A percentile compares a stretch with the other conserved stretches of the same genome.
Conservation (phyloP, 1,140 invertebrate species). For the Aphelenchoides avenae region DNA sequence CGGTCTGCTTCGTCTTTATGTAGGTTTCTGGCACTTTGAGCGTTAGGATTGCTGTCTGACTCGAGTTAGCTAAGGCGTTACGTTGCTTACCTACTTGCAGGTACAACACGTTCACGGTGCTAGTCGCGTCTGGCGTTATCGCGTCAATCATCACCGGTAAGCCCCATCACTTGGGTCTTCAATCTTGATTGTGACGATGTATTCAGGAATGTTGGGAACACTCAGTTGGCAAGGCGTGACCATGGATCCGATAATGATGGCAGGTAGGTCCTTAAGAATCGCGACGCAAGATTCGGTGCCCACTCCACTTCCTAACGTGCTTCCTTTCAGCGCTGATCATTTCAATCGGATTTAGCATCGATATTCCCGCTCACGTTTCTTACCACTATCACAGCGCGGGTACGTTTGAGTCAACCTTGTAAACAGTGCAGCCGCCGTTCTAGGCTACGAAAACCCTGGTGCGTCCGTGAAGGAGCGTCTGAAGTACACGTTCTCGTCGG, state of each 20-base stretch:
- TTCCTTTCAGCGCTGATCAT: constrained; percentile 60
- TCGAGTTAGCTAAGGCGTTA: too few species aligned
- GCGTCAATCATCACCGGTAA: constrained; percentile 56
- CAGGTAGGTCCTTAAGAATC: not conserved
- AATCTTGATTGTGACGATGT: too few species aligned
- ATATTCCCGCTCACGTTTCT: constrained; percentile 46
- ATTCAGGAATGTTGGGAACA: constrained; percentile 4
- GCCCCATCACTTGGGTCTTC: too few species aligned
- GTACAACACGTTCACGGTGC: constrained; percentile 57
- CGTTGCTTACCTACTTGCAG: too few species aligned
- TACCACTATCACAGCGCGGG: constrained; percentile 44
- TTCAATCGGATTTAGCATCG: constrained; percentile 60
- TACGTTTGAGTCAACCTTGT: not conserved
- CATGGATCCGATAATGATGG: constrained; percentile 62
- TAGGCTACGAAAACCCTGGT: not conserved
- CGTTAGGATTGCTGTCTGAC: too few species aligned
- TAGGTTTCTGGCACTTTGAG: too few species aligned
- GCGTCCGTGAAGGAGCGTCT: constrained; percentile 18
- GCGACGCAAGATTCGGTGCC: constrained; percentile 7
- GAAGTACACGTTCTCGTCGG: constrained; percentile 57
- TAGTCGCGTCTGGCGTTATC: constrained; percentile 59
- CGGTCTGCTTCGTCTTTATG: too few species aligned
- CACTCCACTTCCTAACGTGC: too few species aligned
- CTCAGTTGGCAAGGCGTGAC: constrained; percentile 53
- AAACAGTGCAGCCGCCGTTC: not conserved